Evolutionary conservation across 1,140 invertebrate genomes (phyloP).

Genomic region (Magallana ariakensis): DNA sequence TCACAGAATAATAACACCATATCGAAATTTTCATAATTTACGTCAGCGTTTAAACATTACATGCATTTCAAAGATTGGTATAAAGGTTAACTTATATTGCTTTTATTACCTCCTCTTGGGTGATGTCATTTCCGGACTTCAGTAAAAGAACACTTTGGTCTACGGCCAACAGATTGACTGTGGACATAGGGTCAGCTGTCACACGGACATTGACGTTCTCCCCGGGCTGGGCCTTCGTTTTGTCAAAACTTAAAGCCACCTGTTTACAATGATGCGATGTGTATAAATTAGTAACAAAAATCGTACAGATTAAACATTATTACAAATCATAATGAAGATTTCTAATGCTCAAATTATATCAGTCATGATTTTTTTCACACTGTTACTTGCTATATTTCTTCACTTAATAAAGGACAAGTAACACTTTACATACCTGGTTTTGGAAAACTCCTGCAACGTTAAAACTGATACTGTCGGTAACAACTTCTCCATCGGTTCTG

Average conservation of each 20-base stretch:
- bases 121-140: constrained; percentile 85
- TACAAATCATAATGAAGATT: too few species aligned
- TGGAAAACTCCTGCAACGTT: constrained; percentile 93
- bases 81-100: too few species aligned
- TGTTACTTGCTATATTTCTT: too few species aligned
- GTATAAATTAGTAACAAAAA: background rate
- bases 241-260: constrained; percentile 77
- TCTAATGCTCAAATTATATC: too few species aligned
- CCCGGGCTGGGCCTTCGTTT: constrained; percentile 84
- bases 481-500: constrained; percentile 89
- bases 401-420: background rate
- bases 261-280: constrained; percentile 42
- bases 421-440: constrained; percentile 86
- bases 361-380: too few species aligned
- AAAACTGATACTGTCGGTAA: constrained; percentile 94
- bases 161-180: constrained; percentile 91
- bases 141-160: constrained; percentile 92
- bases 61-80: too few species aligned
- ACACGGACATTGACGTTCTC: constrained; percentile 87
- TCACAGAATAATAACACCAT: too few species aligned
- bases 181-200: constrained; percentile 90
- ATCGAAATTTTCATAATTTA: too few species aligned
- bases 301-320: too few species aligned
- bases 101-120: constrained; percentile 79
- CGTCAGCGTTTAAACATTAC: too few species aligned